Evolutionary conservation across 1,140 invertebrate species (phyloP), one percentile per base, ranked within the genome.

Genomic region (Brachionus sp.): DNA sequence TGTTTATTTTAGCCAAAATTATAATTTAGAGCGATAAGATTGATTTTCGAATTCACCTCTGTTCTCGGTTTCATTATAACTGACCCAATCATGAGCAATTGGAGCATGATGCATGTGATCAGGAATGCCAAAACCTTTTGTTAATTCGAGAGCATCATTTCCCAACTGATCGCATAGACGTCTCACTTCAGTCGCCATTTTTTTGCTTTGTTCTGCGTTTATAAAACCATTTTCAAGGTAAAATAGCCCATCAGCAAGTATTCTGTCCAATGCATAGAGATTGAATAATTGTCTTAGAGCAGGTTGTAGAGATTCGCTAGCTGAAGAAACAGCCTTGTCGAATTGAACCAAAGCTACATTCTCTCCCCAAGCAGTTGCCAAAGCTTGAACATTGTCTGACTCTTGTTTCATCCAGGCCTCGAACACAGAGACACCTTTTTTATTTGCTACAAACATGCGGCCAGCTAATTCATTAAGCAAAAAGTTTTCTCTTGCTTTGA

Each of bases 351-450:
- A 84, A 50, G 87, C 84, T 5, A 88, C 84, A 25, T 86, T 85
- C 66, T 88, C 86, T 13, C 84, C 86, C 82, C 82, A 88, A 25
- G 86, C 84, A 64, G 77, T 82, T 6, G 87, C 86, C 19, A 87
- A 85, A n/a, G 82, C 84, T 83, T 88, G 87, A 16, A 88, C 84
- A 16, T 86, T 82, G 78, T 87, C 87, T 53, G 85, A 85, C 57
- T 87, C 85, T 23, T 86, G 39, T 62, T 87, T 62, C 87, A 88
- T 88, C 87, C 87, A 88, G 13, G 85, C 85, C 7, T 87, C 78
- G 84, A 86, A 88, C 46, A 75, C 39, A 23, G 70, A 25, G 6
- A 86, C 35, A 23, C 84, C 85, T 33, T 80, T 84, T 75, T 85
- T 86, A n/a, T 86, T 86, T 10, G 85, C 86, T n/a, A 80, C 78